Evolutionary conservation across 1,140 invertebrate species (phyloP), one percentile per base, ranked within the genome.

Genomic region (Helicoverpa armigera): DNA sequence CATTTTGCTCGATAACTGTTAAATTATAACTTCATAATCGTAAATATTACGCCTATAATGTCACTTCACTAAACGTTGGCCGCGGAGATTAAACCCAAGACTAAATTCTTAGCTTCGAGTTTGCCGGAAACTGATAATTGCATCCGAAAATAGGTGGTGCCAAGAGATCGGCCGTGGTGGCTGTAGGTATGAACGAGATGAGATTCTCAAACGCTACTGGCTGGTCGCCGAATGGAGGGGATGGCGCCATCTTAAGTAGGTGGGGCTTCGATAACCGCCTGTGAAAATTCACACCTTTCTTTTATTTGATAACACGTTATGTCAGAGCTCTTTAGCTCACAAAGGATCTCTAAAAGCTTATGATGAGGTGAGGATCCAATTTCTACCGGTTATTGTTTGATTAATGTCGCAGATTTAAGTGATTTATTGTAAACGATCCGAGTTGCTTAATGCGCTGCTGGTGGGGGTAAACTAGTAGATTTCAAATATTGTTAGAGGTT

Each of bases 231-330:
- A 58, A 72, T 81, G 90, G 94, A 87, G 91, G 92, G 94, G 92
- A 88, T 86, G 86, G 82, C 92, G 92, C 94, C 94, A 94, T 95
- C 90, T 95, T 95, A 90, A 87, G 92, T 88, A 88, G 94, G 94
- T 87, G 94, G 90, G 87, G 94, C 92, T 73, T 90, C 86, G 60
- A 69, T 83, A 82, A 86, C 88, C 90, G 91, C 88, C 89, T 94
- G 94, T 89, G 92, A 95, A 94, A 92, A 92, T 94, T 95, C 94
- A 94, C 94, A 95, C 94, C 94, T 95, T 94, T 94, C 93, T 94
- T 95, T 93, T 94, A 94, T 94, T 94, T 94, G 92, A 90, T 94
- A 94, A 92, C 89, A 90, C 90, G 90, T 92, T 93, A 92, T 93
- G 90, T 94, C 90, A 92, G 90, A 87, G 89, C 91, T 91, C 91